A percentile compares a stretch with the other conserved stretches of the same genome.
These are phyloP conservation scores for Philaethria dido DNA, from an alignment of 2,888 invertebrate genomes.

Conservation along the genomic window DNA sequence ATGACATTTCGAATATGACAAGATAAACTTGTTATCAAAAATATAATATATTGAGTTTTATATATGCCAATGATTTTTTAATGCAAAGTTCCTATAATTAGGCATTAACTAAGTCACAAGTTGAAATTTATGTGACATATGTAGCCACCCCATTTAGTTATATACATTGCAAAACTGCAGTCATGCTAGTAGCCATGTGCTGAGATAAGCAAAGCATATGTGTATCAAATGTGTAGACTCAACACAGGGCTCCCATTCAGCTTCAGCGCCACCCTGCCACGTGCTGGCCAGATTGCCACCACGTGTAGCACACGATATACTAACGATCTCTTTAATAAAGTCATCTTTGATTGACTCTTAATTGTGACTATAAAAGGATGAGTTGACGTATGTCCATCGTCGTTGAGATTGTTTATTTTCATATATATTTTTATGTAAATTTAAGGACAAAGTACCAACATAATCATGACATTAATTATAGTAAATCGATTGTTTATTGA, in stretches of 20 bases:
- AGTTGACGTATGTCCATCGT: constrained; percentile 19
- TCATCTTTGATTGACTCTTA: constrained; percentile 44
- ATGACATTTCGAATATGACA: too few relatives aligned
- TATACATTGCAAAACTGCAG: constrained; percentile 41
- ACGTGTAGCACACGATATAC: constrained; percentile 54
- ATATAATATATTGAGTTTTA: not conserved
- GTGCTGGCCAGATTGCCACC: constrained; percentile 68
- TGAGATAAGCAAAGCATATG: constrained; percentile 51
- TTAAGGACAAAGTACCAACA: constrained; percentile 1
- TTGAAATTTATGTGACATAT: not conserved
- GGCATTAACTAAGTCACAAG: not conserved
- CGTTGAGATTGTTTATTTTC: not conserved
- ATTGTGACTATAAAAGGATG: constrained; percentile 30
- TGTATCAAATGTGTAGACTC: constrained; percentile 64
- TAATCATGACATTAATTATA: constrained; percentile 2
- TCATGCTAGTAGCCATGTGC: constrained; percentile 45
- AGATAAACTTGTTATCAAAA: too few relatives aligned
- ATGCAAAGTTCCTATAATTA: not conserved
- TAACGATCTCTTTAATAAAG: constrained; percentile 47
- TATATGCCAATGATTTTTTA: not conserved
- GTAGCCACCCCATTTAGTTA: constrained; percentile 15
- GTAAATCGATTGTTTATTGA: not conserved
- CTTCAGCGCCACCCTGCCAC: constrained; percentile 57
- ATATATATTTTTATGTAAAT: not conserved
- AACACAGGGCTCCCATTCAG: constrained; percentile 73